Evolutionary conservation across 2,888 invertebrate species (phyloP).

Genomic region (Melanchra persicariae): DNA sequence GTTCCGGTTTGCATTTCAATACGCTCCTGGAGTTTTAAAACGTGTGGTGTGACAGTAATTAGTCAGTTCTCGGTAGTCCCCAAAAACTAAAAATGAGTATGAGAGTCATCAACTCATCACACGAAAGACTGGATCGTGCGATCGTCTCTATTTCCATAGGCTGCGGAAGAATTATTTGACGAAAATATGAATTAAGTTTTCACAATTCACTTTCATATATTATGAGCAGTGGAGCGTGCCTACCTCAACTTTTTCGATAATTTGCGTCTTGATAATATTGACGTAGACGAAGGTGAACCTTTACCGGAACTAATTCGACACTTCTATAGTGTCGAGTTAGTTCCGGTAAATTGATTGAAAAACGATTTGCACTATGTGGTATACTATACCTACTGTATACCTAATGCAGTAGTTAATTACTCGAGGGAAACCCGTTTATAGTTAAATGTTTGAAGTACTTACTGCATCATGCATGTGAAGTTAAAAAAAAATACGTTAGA

Average conservation of each 20-base stretch:
- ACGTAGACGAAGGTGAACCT: background rate
- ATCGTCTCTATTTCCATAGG: slow-evolving; percentile 57
- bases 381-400: too few relatives aligned
- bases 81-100: slow-evolving; percentile 57
- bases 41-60: slow-evolving; percentile 31
- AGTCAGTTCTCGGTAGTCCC: slow-evolving; percentile 17
- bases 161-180: background rate
- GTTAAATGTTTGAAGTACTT: slow-evolving; percentile 5
- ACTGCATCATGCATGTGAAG: too few relatives aligned
- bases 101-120: slow-evolving; percentile 54
- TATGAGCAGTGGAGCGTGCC: background rate
- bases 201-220: background rate
- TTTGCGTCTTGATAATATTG: background rate
- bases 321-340: background rate
- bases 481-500: too few relatives aligned
- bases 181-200: background rate
- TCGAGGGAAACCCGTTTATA: slow-evolving; percentile 8
- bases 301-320: background rate
- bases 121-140: slow-evolving; percentile 59
- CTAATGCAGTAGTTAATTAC: slow-evolving; percentile 1
- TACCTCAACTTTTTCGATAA: slow-evolving; percentile 3
- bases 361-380: too few relatives aligned
- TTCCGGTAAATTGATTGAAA: slow-evolving; percentile 2
- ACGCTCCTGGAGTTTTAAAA: slow-evolving; percentile 8
- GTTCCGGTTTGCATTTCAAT: slow-evolving; percentile 15